Evolutionary conservation across 2,888 invertebrate genomes (phyloP), one percentile per base, ranked within the genome.

Genomic region (Boloria selene): DNA sequence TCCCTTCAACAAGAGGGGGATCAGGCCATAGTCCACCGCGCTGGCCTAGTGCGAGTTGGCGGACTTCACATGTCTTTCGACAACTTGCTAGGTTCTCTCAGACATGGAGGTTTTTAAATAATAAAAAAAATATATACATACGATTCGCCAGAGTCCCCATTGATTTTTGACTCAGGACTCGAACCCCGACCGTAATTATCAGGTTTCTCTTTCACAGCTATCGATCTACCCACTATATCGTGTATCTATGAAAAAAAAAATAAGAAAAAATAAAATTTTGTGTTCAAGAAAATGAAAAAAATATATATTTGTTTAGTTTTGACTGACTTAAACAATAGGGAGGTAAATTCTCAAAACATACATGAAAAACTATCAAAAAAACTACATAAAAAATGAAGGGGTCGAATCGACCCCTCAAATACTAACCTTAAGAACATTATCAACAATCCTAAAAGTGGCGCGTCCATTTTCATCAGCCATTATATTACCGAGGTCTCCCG

Each of bases 401-500:
- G 10, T 38, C 31, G 3, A 38, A 38, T 38, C 31, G 31, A 38
- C 7, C 31, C 31, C 31, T 38, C 10, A 38, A 2, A 14, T 16
- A 16, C 70, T 68, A 68, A 90, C 90, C 79, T 88, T 84, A 0
- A 91, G 68, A 0, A 87, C 80, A 38, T 77, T 72, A 26, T 88
- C 87, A 0, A 86, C 71, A 7, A 91, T 87, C 31, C 90, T 81
- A 38, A 90, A 92, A 0, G 86, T 87, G 0, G 97, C 97, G 0
- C 95, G 85, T 0, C 97, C 97, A 65, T 91, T 86, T 4, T 86
- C 93, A 64, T 94, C 95, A 2, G 96, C 96, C 17, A 92, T 90
- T 3, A 98, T 94, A 79, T 98, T 97, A 13, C 98, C 98, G 62
- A 99, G 92, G 85, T 98, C 98, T 0, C 98, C 98, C 17, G 96